Base-by-base conservation (phyloP, 2,888 invertebrate genomes). In the Volucella inanis region DNA sequence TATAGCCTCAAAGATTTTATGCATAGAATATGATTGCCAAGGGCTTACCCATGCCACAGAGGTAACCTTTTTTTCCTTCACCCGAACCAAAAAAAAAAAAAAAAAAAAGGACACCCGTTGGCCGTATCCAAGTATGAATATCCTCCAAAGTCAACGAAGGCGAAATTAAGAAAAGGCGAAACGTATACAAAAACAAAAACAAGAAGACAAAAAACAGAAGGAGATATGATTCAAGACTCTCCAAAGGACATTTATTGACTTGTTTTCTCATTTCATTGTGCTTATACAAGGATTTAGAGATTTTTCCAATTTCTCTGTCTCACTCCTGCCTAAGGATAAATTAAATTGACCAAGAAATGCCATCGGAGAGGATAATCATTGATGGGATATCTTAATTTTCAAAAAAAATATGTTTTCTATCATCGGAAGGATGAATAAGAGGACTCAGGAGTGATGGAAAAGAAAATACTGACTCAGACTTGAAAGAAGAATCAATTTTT, bases 331-430 rank as follows among this genome's bases (percentile, higher is more conserved):
- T 31, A 41, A 15, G 15, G 45, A 75, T 50, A 76, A 70, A 43
- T 76, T 41, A 65, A 76, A 76, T 71, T 57, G 52, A 68, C 52
- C 55, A 52, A 41, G 68, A 75, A 38, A 57, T 64, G 50, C 61
- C 59, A 39, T 65, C 52, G 49, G 31, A 52, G 52, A 62, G 45
- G 54, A 71, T 76, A 67, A 71, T 67, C 65, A 65, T 67, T 49
- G 75, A 64, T 59, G 59, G 50, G 54, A 70, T 59, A 68, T 71
- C 80, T 62, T 74, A 74, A 62, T 80, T 75, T 61, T 67, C 22
- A 31, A 22, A 31, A 9, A n/a, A 67, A 67, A 59, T 50, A 43
- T 57, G 50, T 22, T 22, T 22, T 22, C 18, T 22, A 22, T 22
- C 1, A 22, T 8, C 31, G 31, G 31, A 6, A 31, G 12, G 62